Evolutionary conservation across 2,797 vertebrate genomes (phyloP).

Genomic region (Mormyrus proboscirostris): DNA sequence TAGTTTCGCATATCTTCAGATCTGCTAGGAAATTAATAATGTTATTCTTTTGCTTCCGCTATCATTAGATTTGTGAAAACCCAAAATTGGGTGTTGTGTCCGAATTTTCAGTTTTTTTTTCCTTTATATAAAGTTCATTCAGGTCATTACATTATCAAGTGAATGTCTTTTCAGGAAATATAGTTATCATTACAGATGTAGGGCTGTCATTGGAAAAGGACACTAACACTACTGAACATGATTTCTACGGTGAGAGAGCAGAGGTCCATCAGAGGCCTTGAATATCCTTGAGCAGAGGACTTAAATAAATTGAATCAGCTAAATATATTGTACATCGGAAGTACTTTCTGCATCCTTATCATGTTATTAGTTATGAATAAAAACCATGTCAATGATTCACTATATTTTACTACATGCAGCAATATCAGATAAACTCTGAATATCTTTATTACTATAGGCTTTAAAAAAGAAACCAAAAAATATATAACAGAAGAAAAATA

Average conservation of each 20-base stretch:
- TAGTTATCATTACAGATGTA: background rate
- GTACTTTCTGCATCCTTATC: background rate
- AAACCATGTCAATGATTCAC: background rate
- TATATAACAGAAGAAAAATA: constrained; percentile 26
- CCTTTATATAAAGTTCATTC: background rate
- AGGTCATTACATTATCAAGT: background rate
- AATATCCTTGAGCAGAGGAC: background rate
- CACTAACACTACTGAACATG: background rate
- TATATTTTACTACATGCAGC: background rate
- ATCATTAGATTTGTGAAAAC: background rate
- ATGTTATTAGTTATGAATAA: background rate
- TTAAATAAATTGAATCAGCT: background rate
- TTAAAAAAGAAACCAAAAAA: background rate
- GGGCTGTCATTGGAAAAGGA: background rate
- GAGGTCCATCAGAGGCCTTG: background rate
- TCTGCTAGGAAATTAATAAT: background rate
- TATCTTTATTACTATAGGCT: background rate
- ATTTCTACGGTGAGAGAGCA: background rate
- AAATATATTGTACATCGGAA: background rate
- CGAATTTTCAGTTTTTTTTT: background rate
- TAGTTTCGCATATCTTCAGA: background rate
- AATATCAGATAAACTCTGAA: background rate
- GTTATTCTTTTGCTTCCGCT: background rate
- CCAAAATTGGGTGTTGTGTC: background rate
- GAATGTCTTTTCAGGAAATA: background rate